phyloP scores from a whole-genome alignment of 1,140 invertebrate species.

The Mycetomoellerius zeteki region DNA sequence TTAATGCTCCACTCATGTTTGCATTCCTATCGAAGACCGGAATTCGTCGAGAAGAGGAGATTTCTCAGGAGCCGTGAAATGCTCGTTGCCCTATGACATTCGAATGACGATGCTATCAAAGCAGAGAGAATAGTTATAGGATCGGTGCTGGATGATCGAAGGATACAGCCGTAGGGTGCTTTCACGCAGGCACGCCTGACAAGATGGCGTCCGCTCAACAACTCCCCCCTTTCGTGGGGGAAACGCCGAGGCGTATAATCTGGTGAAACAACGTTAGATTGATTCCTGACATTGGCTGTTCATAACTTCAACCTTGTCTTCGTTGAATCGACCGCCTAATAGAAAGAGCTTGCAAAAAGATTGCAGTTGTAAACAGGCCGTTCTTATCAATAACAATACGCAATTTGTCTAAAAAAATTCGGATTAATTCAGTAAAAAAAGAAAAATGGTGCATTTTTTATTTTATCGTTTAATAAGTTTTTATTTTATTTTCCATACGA shows the following conservation, averaged over 20 bases:
- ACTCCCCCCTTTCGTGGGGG: slow-evolving; percentile 59
- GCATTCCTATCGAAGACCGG: not conserved
- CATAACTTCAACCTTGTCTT: slow-evolving; percentile 75
- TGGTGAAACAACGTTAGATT: slow-evolving; percentile 79
- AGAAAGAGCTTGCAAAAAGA: not conserved
- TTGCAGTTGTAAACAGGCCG: not conserved
- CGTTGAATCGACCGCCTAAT: slow-evolving; percentile 22
- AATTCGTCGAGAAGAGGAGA: not conserved
- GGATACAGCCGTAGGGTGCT: slow-evolving; percentile 72
- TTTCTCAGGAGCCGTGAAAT: slow-evolving; percentile 40
- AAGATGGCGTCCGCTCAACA: slow-evolving; percentile 73
- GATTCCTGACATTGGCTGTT: slow-evolving; percentile 80
- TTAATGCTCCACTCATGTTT: not conserved
- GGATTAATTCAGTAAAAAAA: not conserved
- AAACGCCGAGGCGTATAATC: slow-evolving; percentile 78
- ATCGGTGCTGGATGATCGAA: slow-evolving; percentile 75
- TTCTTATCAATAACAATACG: not conserved
- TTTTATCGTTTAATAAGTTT: not conserved
- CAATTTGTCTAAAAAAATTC: not conserved
- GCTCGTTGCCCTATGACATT: slow-evolving; percentile 51
- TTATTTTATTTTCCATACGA: not conserved
- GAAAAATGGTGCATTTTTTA: not conserved
- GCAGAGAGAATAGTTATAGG: slow-evolving; percentile 45
- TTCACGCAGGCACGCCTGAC: slow-evolving; percentile 73
- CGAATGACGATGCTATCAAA: slow-evolving; percentile 20